phyloP scores from a whole-genome alignment of 2,888 invertebrate genomes.

The Emmelina monodactyla region DNA sequence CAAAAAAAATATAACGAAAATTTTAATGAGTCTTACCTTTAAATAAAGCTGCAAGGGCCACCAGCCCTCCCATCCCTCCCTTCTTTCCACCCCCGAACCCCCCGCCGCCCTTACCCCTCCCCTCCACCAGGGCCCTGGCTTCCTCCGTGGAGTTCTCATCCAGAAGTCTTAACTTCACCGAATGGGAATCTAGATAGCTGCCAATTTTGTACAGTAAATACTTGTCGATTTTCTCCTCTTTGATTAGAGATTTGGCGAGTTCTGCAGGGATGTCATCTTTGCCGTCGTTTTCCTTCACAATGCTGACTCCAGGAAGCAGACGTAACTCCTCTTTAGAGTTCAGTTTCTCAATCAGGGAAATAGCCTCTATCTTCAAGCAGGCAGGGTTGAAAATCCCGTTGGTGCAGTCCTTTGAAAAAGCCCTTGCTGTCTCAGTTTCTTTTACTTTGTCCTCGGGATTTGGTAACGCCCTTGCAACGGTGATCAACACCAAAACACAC shows the following conservation, averaged over 20 bases:
- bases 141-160: conserved; percentile 69
- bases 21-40: too few relatives aligned
- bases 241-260: conserved; percentile 76
- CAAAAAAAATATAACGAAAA: too few relatives aligned
- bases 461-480: conserved; percentile 32
- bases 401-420: conserved; percentile 43
- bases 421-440: conserved; percentile 32
- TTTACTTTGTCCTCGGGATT: conserved; percentile 38
- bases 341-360: conserved; percentile 45
- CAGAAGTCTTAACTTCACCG: conserved; percentile 74
- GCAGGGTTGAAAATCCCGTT: conserved; percentile 49
- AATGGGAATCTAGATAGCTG: conserved; percentile 75
- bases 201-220: conserved; percentile 76
- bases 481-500: conserved; percentile 24
- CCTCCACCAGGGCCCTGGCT: conserved; percentile 64
- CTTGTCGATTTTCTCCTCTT: conserved; percentile 78
- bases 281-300: conserved; percentile 73
- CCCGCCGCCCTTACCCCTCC: conserved; percentile 57
- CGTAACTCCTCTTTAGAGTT: conserved; percentile 46
- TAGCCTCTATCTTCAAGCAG: conserved; percentile 53
- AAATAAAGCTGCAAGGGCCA: conserved; percentile 69
- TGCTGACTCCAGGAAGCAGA: conserved; percentile 63
- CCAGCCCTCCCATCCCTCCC: conserved; percentile 56
- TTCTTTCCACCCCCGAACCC: conserved; percentile 53
- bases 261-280: conserved; percentile 77